Percentiles rank a stretch among this genome's conserved stretches.
These are phyloP conservation scores for Aphidius ervi DNA, from an alignment of 1,140 invertebrate genomes.

Conservation along the genomic window DNA sequence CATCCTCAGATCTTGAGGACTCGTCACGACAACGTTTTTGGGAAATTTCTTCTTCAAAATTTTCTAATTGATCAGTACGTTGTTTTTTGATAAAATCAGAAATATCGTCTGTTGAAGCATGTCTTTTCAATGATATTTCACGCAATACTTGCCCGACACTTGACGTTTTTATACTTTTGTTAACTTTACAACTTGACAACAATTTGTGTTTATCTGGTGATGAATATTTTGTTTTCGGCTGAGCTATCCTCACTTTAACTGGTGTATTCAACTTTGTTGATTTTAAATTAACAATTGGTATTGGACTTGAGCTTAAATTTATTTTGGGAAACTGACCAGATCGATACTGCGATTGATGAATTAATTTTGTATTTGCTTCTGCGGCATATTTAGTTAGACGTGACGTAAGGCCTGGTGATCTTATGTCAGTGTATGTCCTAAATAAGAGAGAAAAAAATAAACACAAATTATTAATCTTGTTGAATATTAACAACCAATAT, in stretches of 20 bases:
- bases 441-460: constrained; percentile 10
- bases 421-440: constrained; percentile 45
- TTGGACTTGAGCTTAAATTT: constrained; percentile 43
- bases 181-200: constrained; percentile 24
- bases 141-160: constrained; percentile 34
- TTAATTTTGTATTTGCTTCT: constrained; percentile 42
- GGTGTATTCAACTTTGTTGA: constrained; percentile 34
- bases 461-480: not conserved
- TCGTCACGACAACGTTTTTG: constrained; percentile 47
- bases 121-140: constrained; percentile 46
- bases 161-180: constrained; percentile 19
- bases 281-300: constrained; percentile 42
- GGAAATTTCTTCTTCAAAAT: constrained; percentile 44
- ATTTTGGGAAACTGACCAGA: constrained; percentile 49
- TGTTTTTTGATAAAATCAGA: constrained; percentile 45
- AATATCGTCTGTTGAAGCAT: constrained; percentile 46
- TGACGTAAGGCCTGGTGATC: constrained; percentile 45
- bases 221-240: constrained; percentile 39
- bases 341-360: constrained; percentile 45
- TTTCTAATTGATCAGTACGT: constrained; percentile 35
- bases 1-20: constrained; percentile 43
- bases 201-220: constrained; percentile 36
- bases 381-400: constrained; percentile 48
- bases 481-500: not conserved
- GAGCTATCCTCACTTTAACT: constrained; percentile 46